phyloP scores from a whole-genome alignment of 2,797 vertebrate species.

The Bradypus variegatus region DNA sequence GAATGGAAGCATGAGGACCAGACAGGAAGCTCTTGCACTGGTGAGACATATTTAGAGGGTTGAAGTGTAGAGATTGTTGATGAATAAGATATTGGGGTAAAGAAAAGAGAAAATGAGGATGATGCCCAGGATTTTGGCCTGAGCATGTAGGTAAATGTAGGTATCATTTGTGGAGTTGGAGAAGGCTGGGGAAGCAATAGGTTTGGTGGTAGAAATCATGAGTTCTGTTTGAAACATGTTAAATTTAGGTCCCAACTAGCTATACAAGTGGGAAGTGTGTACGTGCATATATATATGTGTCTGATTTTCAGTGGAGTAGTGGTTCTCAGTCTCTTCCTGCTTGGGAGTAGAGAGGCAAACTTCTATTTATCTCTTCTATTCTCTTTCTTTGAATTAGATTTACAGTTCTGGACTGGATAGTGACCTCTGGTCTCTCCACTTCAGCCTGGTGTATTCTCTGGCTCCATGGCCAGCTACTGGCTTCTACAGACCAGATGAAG shows the following conservation, averaged over 20 bases:
- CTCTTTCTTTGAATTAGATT: conserved; percentile 58
- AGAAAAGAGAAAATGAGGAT: neutral
- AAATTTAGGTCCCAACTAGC: neutral
- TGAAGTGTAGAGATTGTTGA: conserved; percentile 17
- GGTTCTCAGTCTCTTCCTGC: conserved; percentile 24
- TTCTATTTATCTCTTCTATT: conserved; percentile 35
- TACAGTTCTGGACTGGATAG: conserved; percentile 46
- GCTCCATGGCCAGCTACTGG: conserved; percentile 58
- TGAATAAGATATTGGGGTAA: conserved; percentile 4
- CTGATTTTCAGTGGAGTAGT: neutral
- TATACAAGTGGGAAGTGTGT: neutral
- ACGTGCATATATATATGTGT: neutral
- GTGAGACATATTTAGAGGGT: neutral
- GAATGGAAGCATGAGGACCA: neutral
- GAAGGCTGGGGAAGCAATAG: neutral
- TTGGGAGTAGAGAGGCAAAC: neutral
- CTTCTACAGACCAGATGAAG: conserved; percentile 67
- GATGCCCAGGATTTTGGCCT: conserved; percentile 6
- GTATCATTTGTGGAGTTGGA: conserved; percentile 21
- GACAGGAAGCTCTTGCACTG: conserved; percentile 9
- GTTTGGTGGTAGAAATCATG: conserved; percentile 30
- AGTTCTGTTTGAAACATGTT: conserved; percentile 25
- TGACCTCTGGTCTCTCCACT: conserved; percentile 33
- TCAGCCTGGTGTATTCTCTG: conserved; percentile 34
- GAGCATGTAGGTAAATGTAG: conserved; percentile 10